These are phyloP conservation scores for Mustela lutreola DNA, from an alignment of 2,113 vertebrate genomes.

Conservation along the genomic window DNA sequence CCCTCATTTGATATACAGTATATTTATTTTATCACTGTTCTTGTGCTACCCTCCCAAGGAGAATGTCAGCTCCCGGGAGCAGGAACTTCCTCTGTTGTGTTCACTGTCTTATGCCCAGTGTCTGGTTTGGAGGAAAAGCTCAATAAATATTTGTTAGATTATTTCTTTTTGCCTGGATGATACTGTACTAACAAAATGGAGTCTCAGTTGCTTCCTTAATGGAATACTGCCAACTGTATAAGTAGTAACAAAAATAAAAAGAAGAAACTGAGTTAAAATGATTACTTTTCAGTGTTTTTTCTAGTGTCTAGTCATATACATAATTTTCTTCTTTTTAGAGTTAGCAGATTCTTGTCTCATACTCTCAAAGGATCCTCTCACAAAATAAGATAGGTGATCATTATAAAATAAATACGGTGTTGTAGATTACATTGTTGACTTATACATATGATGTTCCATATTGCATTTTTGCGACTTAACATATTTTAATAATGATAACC, in stretches of 20 bases:
- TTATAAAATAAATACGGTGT: not conserved
- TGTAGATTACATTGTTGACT: not conserved
- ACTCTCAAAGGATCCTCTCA: not conserved
- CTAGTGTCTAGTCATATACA: not conserved
- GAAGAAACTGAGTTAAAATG: constrained; percentile 49
- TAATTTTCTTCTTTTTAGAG: not conserved
- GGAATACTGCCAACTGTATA: not conserved
- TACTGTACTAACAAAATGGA: not conserved
- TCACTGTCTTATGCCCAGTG: not conserved
- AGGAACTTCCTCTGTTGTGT: not conserved
- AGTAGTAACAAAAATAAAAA: constrained; percentile 8
- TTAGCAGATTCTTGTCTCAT: not conserved
- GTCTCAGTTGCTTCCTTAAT: not conserved
- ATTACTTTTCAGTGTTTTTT: constrained; percentile 23
- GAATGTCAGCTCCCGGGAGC: not conserved
- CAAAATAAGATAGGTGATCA: not conserved
- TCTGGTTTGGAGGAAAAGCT: not conserved
- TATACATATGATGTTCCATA: not conserved
- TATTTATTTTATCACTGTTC: not conserved
- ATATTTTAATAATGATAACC: constrained; percentile 53
- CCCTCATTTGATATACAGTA: not conserved
- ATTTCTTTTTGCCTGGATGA: constrained; percentile 20
- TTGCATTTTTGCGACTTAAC: not conserved
- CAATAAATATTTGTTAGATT: constrained; percentile 23
- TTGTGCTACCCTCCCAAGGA: not conserved